Evolutionary conservation across 2,113 vertebrate genomes (phyloP).

Genomic region (Periophthalmodon schlosseri): DNA sequence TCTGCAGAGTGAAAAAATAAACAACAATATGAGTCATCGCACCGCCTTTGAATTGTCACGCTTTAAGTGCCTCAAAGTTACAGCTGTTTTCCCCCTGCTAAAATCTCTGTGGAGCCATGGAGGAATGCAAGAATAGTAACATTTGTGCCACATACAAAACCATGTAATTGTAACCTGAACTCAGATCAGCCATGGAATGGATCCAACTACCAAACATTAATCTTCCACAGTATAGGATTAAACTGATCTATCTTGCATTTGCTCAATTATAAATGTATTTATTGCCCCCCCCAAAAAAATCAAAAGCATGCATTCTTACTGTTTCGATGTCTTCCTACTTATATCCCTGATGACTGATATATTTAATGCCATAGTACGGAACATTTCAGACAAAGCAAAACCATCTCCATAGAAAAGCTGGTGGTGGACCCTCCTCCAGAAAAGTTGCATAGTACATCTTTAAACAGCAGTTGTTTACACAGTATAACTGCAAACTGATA

Average conservation of each 20-base stretch:
- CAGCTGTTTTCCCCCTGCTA: constrained; percentile 19
- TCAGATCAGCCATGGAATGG: neutral
- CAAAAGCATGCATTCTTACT: too few species aligned
- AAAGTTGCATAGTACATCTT: too few species aligned
- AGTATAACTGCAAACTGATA: too few species aligned
- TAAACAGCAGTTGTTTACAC: neutral
- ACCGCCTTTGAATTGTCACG: constrained; percentile 38
- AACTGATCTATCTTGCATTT: too few species aligned
- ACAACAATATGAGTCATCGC: constrained; percentile 48
- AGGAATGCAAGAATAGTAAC: neutral
- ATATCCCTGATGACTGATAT: neutral
- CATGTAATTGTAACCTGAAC: neutral
- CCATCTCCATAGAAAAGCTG: too few species aligned
- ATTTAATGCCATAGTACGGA: too few species aligned
- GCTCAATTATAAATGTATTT: too few species aligned
- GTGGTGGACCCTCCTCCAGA: too few species aligned
- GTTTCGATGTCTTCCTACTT: too few species aligned
- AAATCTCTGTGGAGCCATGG: constrained; percentile 16
- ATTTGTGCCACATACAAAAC: neutral
- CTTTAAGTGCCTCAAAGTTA: constrained; percentile 22
- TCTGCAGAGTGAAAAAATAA: constrained; percentile 54
- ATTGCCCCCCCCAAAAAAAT: too few species aligned
- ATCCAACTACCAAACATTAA: neutral
- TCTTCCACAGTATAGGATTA: too few species aligned
- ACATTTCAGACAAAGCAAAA: too few species aligned